A percentile compares a stretch with the other conserved stretches of the same genome.
Conservation (phyloP, 2,113 vertebrate genomes). For the Trinectes maculatus region DNA sequence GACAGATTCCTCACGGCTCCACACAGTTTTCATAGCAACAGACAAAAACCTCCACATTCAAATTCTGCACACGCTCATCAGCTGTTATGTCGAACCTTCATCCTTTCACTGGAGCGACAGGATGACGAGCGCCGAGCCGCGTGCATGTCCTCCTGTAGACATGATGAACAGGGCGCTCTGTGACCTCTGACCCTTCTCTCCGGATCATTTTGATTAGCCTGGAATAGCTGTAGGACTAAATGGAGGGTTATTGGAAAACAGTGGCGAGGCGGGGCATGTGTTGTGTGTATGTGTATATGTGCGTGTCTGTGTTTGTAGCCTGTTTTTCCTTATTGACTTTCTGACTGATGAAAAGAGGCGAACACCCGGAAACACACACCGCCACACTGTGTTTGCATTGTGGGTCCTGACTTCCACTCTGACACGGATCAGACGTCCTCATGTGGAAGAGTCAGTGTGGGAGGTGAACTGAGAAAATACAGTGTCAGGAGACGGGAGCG, state of each 20-base stretch:
- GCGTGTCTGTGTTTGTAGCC: conserved; percentile 36
- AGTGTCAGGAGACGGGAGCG: no score
- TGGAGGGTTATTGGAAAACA: no score
- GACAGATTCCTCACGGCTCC: conserved; percentile 65
- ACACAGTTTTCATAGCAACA: conserved; percentile 71
- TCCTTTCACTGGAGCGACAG: conserved; percentile 10
- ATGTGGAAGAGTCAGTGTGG: not conserved
- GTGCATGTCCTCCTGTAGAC: no score
- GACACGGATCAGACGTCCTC: not conserved
- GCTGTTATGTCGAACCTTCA: not conserved
- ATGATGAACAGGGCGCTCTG: not conserved
- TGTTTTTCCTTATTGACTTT: conserved; percentile 37
- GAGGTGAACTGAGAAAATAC: not conserved
- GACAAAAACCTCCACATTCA: conserved; percentile 67
- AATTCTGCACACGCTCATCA: conserved; percentile 46
- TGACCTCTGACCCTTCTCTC: conserved; percentile 22
- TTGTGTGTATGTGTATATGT: no score
- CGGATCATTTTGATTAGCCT: not conserved
- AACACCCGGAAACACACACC: conserved; percentile 46
- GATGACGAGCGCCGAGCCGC: no score
- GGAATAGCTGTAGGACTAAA: no score
- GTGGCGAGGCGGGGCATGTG: no score
- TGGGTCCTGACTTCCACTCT: not conserved
- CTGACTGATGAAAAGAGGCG: conserved; percentile 22
- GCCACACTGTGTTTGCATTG: not conserved